A percentile compares a stretch with the other conserved stretches of the same genome.
Evolutionary conservation across 1,140 invertebrate genomes (phyloP).

Genomic region (Heliconius nattereri): DNA sequence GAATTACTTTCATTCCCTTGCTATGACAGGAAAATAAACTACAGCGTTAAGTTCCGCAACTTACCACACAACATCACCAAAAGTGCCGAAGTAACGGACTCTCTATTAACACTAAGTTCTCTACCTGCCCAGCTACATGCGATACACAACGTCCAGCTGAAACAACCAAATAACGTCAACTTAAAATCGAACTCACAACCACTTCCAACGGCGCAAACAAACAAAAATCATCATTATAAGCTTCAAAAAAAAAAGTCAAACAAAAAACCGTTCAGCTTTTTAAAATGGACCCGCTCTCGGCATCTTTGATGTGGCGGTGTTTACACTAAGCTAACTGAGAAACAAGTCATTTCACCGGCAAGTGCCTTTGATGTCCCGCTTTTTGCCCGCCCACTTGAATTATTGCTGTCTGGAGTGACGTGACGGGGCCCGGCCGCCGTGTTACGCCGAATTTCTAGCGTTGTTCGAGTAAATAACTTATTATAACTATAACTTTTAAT

Average conservation of each 20-base stretch:
- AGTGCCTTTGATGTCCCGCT: constrained; percentile 71
- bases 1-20: no score
- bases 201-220: background rate
- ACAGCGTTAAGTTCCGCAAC: no score
- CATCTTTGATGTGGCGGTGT: constrained; percentile 71
- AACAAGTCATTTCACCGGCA: constrained; percentile 72
- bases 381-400: constrained; percentile 58
- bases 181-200: no score
- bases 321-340: constrained; percentile 77
- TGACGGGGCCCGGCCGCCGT: constrained; percentile 51
- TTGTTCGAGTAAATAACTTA: constrained; percentile 38
- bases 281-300: constrained; percentile 42
- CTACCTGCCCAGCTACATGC: no score
- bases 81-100: no score
- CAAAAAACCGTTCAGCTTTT: background rate
- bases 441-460: constrained; percentile 60
- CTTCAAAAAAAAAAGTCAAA: background rate
- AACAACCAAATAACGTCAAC: background rate
- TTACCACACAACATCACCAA: no score
- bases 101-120: no score
- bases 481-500: constrained; percentile 10
- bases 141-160: no score
- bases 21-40: no score
- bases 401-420: constrained; percentile 50
- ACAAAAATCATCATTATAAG: background rate